Conservation (phyloP, 2,113 vertebrate species). For the Toxotes jaculatrix region DNA sequence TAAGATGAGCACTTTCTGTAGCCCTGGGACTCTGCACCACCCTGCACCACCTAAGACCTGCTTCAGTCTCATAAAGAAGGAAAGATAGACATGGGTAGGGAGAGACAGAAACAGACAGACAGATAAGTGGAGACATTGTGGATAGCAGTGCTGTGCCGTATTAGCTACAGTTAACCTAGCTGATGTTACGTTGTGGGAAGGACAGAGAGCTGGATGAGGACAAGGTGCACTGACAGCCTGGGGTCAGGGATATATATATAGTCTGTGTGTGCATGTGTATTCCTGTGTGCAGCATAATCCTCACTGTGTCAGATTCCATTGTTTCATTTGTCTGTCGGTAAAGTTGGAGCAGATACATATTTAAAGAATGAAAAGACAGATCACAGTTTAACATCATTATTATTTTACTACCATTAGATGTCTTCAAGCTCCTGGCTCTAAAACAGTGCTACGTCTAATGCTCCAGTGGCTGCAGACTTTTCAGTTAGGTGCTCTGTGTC, state of each 20-base stretch:
- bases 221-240: constrained; percentile 72
- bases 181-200: constrained; percentile 70
- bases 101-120: constrained; percentile 13
- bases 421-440: constrained; percentile 7
- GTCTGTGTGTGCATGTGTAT: constrained; percentile 25
- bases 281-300: constrained; percentile 48
- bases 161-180: constrained; percentile 69
- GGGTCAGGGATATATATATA: constrained; percentile 79
- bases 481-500: constrained; percentile 2
- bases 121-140: constrained; percentile 36
- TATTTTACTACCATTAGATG: constrained; percentile 52
- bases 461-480: constrained; percentile 19
- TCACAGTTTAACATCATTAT: constrained; percentile 49
- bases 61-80: constrained; percentile 12
- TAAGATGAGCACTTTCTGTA: background rate
- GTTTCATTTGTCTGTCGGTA: constrained; percentile 52
- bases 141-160: constrained; percentile 40
- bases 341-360: constrained; percentile 42
- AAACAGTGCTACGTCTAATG: background rate
- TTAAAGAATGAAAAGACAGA: constrained; percentile 31
- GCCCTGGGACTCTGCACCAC: background rate
- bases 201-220: constrained; percentile 70
- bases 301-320: constrained; percentile 59
- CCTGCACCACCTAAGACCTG: background rate
- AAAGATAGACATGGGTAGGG: background rate